Evolutionary conservation across 2,113 vertebrate species (phyloP).

Genomic region (Piprites chloris): DNA sequence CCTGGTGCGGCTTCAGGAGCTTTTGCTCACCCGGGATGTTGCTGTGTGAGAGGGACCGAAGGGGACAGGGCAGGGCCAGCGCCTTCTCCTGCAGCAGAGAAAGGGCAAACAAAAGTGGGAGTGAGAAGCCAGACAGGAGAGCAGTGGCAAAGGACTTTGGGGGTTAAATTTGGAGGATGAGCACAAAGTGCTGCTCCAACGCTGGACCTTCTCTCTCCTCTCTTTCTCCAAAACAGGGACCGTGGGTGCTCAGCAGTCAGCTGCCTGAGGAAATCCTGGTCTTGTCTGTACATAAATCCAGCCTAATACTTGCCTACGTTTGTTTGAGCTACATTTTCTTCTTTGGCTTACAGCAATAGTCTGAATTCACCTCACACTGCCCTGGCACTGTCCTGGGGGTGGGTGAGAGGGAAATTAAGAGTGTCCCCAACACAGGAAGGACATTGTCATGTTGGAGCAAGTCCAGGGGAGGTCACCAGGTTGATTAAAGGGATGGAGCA

Average conservation of each 20-base stretch:
- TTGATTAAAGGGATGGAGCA: background rate
- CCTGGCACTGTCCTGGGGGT: background rate
- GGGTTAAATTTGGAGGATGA: background rate
- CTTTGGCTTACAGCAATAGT: background rate
- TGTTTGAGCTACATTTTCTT: background rate
- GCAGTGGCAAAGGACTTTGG: background rate
- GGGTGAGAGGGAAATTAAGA: background rate
- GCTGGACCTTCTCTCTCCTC: background rate
- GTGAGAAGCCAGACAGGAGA: background rate
- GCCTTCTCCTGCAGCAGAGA: background rate
- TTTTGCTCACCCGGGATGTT: background rate
- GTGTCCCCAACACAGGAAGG: background rate
- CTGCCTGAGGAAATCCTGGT: background rate
- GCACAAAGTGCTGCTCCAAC: background rate
- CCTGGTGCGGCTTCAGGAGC: rapidly evolving
- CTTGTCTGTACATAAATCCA: background rate
- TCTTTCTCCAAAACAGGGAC: background rate
- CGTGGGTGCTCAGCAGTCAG: background rate
- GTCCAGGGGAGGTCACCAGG: background rate
- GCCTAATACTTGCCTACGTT: background rate
- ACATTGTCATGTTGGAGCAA: background rate
- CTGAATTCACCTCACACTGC: background rate
- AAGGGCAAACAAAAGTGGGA: background rate
- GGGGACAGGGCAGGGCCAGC: background rate
- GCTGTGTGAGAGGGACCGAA: background rate